Base-by-base conservation (phyloP, 2,888 invertebrate genomes). In the Drosophila demipolita region DNA sequence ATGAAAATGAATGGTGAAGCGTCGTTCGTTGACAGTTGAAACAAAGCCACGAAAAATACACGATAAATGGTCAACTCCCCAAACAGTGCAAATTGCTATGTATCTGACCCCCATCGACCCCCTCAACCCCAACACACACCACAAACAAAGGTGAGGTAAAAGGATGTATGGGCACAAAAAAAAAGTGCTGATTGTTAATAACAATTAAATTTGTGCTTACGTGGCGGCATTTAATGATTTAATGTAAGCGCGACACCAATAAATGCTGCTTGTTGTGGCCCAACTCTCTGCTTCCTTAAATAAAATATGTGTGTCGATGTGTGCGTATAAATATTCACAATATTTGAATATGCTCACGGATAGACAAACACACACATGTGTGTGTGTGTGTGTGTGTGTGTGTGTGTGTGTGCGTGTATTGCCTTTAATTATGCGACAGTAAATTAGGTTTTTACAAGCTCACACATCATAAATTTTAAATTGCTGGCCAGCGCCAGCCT, bases 381-480 rank as follows among this genome's bases (percentile, higher is more conserved):
- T 29, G 29, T 29, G 29, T 29, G 29, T 29, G 4, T 29, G 29
- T 29, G 29, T 29, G 29, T 29, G 29, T 29, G 29, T 58, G 38
- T 52, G 55, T 61, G 61, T 36, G 36, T 29, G 29, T 29, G 6
- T 29, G 29, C 5, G 29, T 29, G 29, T 29, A 5, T 29, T 59
- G 75, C 50, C 90, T 86, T 90, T 89, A 89, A 91, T 92, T 91
- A 90, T 91, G 92, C 89, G 76, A 73, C 83, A 91, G 88, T 89
- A 92, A 92, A 92, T 92, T 91, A 91, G 89, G 89, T 85, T 87
- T 88, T 87, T 77, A 87, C 83, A 85, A 67, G 78, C 86, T 89
- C 88, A 83, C 87, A 87, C 90, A 89, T 88, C 82, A 87, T 89
- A 87, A 87, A 87, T 83, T 87, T 85, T 82, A 85, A 89, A 88